Conservation (phyloP, 92 coral and sea anemone genomes). For the Galaxea fascicularis region DNA sequence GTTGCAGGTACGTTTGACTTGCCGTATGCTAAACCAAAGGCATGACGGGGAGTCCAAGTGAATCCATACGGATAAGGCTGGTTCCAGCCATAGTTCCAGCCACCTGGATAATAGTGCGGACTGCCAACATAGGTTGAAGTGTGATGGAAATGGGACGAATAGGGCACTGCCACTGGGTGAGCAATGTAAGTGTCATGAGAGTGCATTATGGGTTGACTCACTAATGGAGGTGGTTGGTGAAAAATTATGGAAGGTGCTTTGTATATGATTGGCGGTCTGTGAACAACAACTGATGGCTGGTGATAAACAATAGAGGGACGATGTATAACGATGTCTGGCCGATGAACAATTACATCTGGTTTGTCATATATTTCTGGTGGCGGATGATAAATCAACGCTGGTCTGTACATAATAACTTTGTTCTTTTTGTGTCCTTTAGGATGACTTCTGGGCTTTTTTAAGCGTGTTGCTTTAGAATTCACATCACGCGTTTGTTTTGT, state of each 20-base stretch:
- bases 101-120: slow-evolving; percentile 77
- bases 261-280: slow-evolving; percentile 90
- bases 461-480: background rate
- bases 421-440: slow-evolving; percentile 73
- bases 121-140: slow-evolving; percentile 81
- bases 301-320: slow-evolving; percentile 97
- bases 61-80: slow-evolving; percentile 14
- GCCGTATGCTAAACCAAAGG: slow-evolving; percentile 41
- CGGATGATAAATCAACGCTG: slow-evolving; percentile 96
- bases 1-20: slow-evolving; percentile 68
- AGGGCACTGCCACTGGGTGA: slow-evolving; percentile 76
- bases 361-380: slow-evolving; percentile 98
- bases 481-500: slow-evolving; percentile 6
- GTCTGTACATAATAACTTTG: slow-evolving; percentile 84
- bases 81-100: slow-evolving; percentile 73
- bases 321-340: slow-evolving; percentile 90
- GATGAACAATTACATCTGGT: slow-evolving; percentile 87
- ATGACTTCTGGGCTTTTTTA: background rate
- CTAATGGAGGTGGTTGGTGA: slow-evolving; percentile 96
- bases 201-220: slow-evolving; percentile 84
- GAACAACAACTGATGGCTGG: slow-evolving; percentile 94
- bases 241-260: slow-evolving; percentile 92
- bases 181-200: slow-evolving; percentile 87
- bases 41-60: slow-evolving; percentile 34
- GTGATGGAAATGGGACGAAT: slow-evolving; percentile 70